phyloP scores from a whole-genome alignment of 2,113 vertebrate genomes.

The Cranoglanis bouderius region DNA sequence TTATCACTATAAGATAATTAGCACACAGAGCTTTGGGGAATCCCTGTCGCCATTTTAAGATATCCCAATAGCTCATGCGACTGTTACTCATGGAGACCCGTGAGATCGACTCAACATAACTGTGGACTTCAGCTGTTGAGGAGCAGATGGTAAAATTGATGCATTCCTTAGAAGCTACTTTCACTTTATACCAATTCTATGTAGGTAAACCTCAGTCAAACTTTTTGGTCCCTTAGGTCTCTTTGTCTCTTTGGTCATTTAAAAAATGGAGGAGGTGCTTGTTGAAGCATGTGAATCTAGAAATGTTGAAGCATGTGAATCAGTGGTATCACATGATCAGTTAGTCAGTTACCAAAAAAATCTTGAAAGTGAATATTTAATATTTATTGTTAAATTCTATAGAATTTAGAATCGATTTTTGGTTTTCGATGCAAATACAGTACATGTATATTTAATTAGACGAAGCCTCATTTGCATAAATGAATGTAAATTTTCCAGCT shows the following conservation, averaged over 20 bases:
- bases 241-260: not conserved
- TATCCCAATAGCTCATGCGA: not conserved
- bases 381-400: not conserved
- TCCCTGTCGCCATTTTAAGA: not conserved
- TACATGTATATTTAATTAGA: not conserved
- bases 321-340: not conserved
- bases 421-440: not conserved
- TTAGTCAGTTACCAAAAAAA: not conserved
- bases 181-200: not conserved
- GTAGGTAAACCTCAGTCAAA: not conserved
- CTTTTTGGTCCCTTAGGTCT: too few relatives aligned
- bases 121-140: not conserved
- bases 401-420: too few relatives aligned
- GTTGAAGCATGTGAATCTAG: too few relatives aligned
- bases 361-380: not conserved
- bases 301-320: too few relatives aligned
- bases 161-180: not conserved
- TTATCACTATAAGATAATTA: conserved; percentile 20
- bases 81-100: not conserved
- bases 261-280: not conserved
- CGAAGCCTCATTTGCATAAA: not conserved
- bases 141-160: not conserved
- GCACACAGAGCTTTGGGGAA: not conserved
- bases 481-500: not conserved
- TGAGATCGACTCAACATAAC: not conserved